Base-by-base conservation (phyloP, 1,140 invertebrate genomes). In the Bradysia coprophila region DNA sequence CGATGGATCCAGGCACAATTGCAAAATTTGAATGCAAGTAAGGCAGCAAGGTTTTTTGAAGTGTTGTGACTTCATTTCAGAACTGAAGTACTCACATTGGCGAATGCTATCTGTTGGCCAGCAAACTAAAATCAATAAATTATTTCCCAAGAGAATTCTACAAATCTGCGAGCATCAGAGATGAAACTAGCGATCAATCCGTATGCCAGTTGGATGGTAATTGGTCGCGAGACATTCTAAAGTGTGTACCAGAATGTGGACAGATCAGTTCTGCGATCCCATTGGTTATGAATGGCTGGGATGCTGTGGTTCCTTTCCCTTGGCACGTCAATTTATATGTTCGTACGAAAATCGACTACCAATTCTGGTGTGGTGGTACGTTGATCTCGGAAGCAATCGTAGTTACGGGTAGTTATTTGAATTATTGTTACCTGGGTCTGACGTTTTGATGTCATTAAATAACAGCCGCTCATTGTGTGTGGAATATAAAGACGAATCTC, bases 361-460 rank as follows among this genome's bases (percentile, higher is more conserved):
- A 10, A n/a, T 38, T 38, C 24, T 28, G 24, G 24, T 38, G 36
- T 38, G 36, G 36, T 18, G 36, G n/a, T 20, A 38, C 36, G n/a
- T 20, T 38, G 3, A 38, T 38, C 11, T 38, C 36, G 11, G 36
- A 38, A 19, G 18, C 36, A 4, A 20, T 38, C 13, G 10, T 38
- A 19, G n/a, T n/a, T n/a, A n/a, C n/a, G n/a, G n/a, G n/a, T n/a
- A n/a, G n/a, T n/a, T n/a, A n/a, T n/a, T n/a, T n/a, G n/a, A n/a
- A n/a, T n/a, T n/a, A n/a, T n/a, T n/a, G n/a, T n/a, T n/a, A n/a
- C n/a, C n/a, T n/a, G n/a, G n/a, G n/a, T n/a, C n/a, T n/a, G n/a
- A n/a, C n/a, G n/a, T n/a, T n/a, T n/a, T n/a, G n/a, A n/a, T n/a
- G n/a, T n/a, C n/a, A n/a, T n/a, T n/a, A n/a, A n/a, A 18, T 38